Evolutionary conservation across 2,113 vertebrate genomes (phyloP).

Genomic region (Coptodon bakossiorum): DNA sequence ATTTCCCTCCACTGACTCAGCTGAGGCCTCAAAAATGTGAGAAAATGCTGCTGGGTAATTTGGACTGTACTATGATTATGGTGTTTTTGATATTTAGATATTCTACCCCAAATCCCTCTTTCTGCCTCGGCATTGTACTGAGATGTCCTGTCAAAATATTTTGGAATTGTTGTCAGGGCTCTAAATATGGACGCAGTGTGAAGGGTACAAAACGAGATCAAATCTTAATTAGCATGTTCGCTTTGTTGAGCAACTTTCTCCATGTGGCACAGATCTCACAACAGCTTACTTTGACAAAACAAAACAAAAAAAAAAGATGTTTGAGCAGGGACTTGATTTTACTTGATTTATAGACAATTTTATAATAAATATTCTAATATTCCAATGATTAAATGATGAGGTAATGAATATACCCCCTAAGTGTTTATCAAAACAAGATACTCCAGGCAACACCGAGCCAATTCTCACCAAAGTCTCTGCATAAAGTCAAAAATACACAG

Average conservation of each 20-base stretch:
- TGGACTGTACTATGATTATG: constrained; percentile 59
- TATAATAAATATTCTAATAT: not conserved
- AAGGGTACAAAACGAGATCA: constrained; percentile 24
- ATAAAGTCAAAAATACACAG: constrained; percentile 59
- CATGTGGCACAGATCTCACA: constrained; percentile 32
- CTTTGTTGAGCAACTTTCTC: constrained; percentile 40
- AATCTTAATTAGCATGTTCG: constrained; percentile 57
- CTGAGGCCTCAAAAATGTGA: constrained; percentile 65
- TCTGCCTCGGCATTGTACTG: constrained; percentile 35
- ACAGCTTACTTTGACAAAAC: not conserved
- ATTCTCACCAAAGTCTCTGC: constrained; percentile 43
- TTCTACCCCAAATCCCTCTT: constrained; percentile 49
- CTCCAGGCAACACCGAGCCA: not conserved
- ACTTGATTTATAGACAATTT: not conserved
- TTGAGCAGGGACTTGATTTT: not conserved
- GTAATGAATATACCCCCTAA: not conserved
- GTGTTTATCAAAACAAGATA: not conserved
- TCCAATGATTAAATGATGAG: not conserved
- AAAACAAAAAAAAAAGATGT: not conserved
- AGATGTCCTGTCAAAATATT: constrained; percentile 61
- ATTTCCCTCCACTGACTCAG: constrained; percentile 42
- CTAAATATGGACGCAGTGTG: constrained; percentile 42
- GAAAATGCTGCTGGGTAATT: constrained; percentile 65
- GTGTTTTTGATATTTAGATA: constrained; percentile 67
- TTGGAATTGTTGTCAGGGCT: constrained; percentile 52